Conservation (phyloP, 2,888 invertebrate genomes). For the Phytoseiulus persimilis region DNA sequence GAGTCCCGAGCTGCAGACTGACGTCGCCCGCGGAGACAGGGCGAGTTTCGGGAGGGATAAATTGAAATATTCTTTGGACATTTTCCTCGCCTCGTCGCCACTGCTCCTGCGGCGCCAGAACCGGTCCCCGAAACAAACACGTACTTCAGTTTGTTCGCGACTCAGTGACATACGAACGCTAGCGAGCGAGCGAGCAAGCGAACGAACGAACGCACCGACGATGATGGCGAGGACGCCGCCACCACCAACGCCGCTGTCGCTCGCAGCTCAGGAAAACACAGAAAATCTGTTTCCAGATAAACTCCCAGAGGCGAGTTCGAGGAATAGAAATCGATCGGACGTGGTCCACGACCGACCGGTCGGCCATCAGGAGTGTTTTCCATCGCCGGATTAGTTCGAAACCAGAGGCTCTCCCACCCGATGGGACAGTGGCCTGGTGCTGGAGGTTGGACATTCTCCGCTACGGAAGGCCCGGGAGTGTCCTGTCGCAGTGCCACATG, state of each 20-base stretch:
- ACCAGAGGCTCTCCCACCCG: too few relatives aligned
- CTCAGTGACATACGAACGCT: neutral
- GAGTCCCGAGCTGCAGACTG: too few relatives aligned
- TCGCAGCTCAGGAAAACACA: neutral
- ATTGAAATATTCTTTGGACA: neutral
- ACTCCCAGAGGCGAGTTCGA: neutral
- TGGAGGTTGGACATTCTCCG: too few relatives aligned
- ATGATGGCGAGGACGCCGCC: neutral
- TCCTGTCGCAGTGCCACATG: too few relatives aligned
- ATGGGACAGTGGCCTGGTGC: too few relatives aligned
- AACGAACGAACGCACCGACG: neutral
- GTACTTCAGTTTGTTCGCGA: constrained; percentile 5
- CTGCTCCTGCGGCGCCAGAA: neutral
- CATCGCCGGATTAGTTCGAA: too few relatives aligned
- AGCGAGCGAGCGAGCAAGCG: neutral
- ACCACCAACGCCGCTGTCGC: neutral
- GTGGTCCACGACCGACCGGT: neutral
- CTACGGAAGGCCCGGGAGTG: too few relatives aligned
- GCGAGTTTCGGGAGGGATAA: neutral
- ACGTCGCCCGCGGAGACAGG: too few relatives aligned
- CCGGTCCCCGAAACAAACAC: neutral
- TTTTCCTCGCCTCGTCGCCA: neutral
- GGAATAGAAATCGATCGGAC: neutral
- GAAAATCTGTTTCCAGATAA: neutral
- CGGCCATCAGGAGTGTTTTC: neutral